Conservation (phyloP, 2,113 vertebrate species). For the human (Homo sapiens) region GRCh38 chr1:217495001-217495500, state of each 20-base stretch:
- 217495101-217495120: constrained; percentile 28
- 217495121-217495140: constrained; percentile 25
- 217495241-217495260: background rate
- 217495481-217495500: background rate
- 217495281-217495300: background rate
- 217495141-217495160: background rate
- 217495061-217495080: constrained; percentile 59
- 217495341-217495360: background rate
- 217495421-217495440: background rate
- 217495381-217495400: background rate
- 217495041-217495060: constrained; percentile 42
- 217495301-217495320: background rate
- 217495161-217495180: background rate
- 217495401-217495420: background rate
- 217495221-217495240: background rate
- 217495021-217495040: constrained; percentile 63
- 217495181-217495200: background rate
- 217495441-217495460: background rate
- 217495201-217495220: background rate
- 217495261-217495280: background rate
- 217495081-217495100: constrained; percentile 58
- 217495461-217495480: background rate
- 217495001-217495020: constrained; percentile 65
- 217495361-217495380: background rate
- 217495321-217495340: background rate